Evolutionary conservation across 2,888 invertebrate species (phyloP), one percentile per base, ranked within the genome.

Genomic region (Oxytorus armatus): DNA sequence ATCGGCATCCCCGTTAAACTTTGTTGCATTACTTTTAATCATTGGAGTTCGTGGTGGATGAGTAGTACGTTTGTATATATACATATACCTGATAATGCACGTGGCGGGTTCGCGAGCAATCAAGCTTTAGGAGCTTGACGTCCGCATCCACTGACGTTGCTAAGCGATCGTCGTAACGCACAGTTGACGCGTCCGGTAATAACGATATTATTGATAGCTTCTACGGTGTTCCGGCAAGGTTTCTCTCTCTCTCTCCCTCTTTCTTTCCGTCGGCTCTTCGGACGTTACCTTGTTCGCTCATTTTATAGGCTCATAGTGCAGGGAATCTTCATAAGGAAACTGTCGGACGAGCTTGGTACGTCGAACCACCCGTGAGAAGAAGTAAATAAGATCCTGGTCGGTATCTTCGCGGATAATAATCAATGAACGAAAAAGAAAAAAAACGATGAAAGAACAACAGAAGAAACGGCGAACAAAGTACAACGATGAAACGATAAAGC

Each of bases 201-300:
- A 83, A 83, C 79, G 75, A 77, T 83, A 81, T 83, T 83, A 83
- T 83, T 83, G 81, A 83, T 83, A 79, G 83, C 81, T 79, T 61
- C 44, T 65, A 57, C 61, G 51, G 72, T 63, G 79, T 83, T 83
- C 83, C 83, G 81, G 79, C 81, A 65, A 49, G 68, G 57, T 21
- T 29, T 16, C n/a, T 47, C 33, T 55, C 36, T 59, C 25, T 51
- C 39, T 29, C 23, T 36, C 23, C n/a, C 21, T 63, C 21, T n/a
- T 44, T 66, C 66, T 39, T 74, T 14, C n/a, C 66, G 53, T 77
- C 55, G 49, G 44, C 70, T 51, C 53, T 51, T 74, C 69, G 57
- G n/a, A 23, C 51, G 36, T 49, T 66, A 23, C 21, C 14, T 53
- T 55, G 69, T 63, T 44, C 23, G 33, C 36, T 68, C 51, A 47